Evolutionary conservation across 1,140 invertebrate species (phyloP), one percentile per base, ranked within the genome.

Genomic region (Sarcophaga bullata): DNA sequence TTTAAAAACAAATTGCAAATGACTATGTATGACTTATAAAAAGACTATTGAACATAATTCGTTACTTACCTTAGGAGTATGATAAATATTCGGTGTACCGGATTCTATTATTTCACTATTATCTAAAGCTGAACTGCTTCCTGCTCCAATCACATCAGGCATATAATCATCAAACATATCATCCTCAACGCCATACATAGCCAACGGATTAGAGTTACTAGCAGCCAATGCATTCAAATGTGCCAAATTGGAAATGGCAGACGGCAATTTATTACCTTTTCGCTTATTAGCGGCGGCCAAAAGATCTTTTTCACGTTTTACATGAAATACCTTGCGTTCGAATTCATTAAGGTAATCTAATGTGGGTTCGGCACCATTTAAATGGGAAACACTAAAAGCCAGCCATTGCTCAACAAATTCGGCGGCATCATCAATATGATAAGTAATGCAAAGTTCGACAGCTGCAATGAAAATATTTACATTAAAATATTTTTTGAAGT

Each of bases 401-500:
- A 93, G 92, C 93, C 93, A 94, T 90, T 92, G 91, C 86, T 94
- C 93, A 81, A 92, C 93, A 84, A 94, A 92, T 86, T 93, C 92
- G 86, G 93, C 93, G 78, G 93, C 92, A 82, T 93, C 92, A 73
- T 84, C 82, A n/a, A 94, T 87, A 86, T 91, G 90, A 84, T 93
- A 92, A 80, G 90, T 89, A 82, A 91, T 86, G 85, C 93, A 94
- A 84, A 94, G 89, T 86, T 92, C 92, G 85, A 92, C 87, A 91
- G 93, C 91, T 92, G 84, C 6, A 47, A 72, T n/a, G 54, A 17
- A 37, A 11, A 47, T 9, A 46, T 11, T 68, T 19, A 80, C 72
- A 80, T 8, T 11, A 47, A 62, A 52, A 17, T 11, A 50, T 50
- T 49, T 75, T 19, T 9, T 72, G 25, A 37, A 37, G 25, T 37